phyloP scores from a whole-genome alignment of 2,888 invertebrate genomes.

The Automeris io region DNA sequence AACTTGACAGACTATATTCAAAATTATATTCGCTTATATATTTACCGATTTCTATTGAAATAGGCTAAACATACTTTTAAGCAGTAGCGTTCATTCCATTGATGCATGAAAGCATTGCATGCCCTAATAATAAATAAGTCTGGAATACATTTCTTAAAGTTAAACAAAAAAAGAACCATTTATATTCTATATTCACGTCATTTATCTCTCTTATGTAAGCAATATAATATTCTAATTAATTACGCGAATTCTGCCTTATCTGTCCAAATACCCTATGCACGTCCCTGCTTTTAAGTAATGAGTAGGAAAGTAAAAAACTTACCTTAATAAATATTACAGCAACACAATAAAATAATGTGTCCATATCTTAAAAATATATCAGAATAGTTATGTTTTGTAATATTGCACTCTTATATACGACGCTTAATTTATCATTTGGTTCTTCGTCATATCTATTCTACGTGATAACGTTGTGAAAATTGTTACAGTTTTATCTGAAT shows the following conservation, averaged over 20 bases:
- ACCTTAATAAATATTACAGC: slow-evolving; percentile 14
- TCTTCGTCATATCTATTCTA: neutral
- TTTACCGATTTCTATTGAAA: neutral
- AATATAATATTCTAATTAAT: too few species aligned
- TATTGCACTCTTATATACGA: neutral
- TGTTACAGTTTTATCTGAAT: neutral
- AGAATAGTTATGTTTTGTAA: neutral
- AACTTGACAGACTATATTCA: too few species aligned
- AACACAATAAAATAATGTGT: neutral
- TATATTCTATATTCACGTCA: too few species aligned
- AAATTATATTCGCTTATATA: too few species aligned
- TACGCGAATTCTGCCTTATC: too few species aligned
- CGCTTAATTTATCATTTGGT: neutral
- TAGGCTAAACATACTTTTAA: neutral
- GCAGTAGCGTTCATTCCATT: too few species aligned
- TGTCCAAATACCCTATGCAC: too few species aligned
- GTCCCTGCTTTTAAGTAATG: neutral
- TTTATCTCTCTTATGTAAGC: too few species aligned
- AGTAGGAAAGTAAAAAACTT: slow-evolving; percentile 9
- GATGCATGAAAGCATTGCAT: too few species aligned
- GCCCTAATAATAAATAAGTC: too few species aligned
- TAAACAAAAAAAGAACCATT: too few species aligned
- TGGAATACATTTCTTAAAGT: too few species aligned
- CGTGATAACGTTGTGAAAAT: slow-evolving; percentile 10
- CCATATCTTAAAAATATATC: slow-evolving; percentile 10